Conservation (phyloP, 64 coral and sea anemone genomes). For the Orbicella faveolata region DNA sequence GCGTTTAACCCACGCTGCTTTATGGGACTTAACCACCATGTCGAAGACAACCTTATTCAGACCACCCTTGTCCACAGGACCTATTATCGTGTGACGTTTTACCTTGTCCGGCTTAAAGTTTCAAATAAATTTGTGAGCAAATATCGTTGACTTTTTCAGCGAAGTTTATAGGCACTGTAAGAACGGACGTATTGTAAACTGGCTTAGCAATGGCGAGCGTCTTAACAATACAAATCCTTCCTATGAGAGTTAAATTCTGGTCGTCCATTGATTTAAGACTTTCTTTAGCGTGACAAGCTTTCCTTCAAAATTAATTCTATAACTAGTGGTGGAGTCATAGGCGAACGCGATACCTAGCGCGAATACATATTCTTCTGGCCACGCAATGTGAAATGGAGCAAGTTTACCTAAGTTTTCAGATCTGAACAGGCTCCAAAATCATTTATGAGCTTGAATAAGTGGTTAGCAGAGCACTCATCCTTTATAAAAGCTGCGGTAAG, state of each 20-base stretch:
- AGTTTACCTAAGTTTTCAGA: background rate
- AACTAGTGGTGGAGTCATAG: background rate
- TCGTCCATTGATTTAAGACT: too few species aligned
- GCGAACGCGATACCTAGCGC: background rate
- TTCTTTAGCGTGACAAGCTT: background rate
- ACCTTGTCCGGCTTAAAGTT: too few species aligned
- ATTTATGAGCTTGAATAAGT: background rate
- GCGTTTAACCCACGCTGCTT: too few species aligned
- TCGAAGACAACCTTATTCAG: background rate
- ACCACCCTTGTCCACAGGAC: background rate
- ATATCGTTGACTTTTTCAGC: too few species aligned
- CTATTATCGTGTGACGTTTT: background rate
- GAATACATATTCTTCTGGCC: background rate
- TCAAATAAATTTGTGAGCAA: too few species aligned
- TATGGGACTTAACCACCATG: background rate
- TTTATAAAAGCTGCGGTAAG: background rate
- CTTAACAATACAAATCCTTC: conserved; percentile 5
- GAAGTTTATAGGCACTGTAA: too few species aligned
- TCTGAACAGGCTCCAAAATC: background rate
- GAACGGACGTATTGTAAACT: too few species aligned
- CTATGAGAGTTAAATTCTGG: background rate
- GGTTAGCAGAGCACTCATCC: background rate
- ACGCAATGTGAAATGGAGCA: background rate
- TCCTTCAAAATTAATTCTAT: background rate
- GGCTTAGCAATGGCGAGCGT: background rate